These are phyloP conservation scores for Mus pahari DNA, from an alignment of 2,113 vertebrate species.

Conservation along the genomic window DNA sequence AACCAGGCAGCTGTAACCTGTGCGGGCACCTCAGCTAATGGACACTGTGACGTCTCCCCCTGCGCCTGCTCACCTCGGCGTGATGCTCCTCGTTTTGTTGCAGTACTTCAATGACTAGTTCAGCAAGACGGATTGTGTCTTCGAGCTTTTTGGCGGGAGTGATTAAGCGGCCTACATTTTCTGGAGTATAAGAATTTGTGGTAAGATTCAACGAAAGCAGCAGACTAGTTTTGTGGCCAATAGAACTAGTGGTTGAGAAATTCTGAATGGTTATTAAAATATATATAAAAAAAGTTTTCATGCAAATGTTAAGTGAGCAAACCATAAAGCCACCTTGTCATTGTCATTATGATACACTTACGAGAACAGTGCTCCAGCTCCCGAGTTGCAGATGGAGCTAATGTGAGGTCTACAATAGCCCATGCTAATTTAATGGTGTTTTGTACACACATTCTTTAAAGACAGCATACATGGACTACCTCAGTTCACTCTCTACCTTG, in stretches of 20 bases:
- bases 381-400: conserved; percentile 74
- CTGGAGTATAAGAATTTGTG: conserved; percentile 94
- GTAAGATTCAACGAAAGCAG: conserved; percentile 87
- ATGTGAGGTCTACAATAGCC: conserved; percentile 76
- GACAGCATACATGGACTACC: conserved; percentile 84
- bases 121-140: conserved; percentile 97
- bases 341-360: conserved; percentile 83
- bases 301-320: conserved; percentile 90
- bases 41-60: background rate
- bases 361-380: conserved; percentile 90
- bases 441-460: conserved; percentile 87
- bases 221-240: conserved; percentile 81
- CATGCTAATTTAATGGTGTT: conserved; percentile 71
- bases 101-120: conserved; percentile 98
- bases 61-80: conserved; percentile 93
- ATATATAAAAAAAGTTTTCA: conserved; percentile 78
- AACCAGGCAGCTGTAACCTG: background rate
- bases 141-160: conserved; percentile 99
- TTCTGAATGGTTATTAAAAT: conserved; percentile 81
- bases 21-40: background rate
- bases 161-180: conserved; percentile 98
- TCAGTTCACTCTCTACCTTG: background rate
- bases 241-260: conserved; percentile 83
- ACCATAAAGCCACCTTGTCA: conserved; percentile 87
- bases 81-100: conserved; percentile 99